Evolutionary conservation across 1,140 invertebrate genomes (phyloP).

Genomic region (Hyposmocoma kahamanoa): DNA sequence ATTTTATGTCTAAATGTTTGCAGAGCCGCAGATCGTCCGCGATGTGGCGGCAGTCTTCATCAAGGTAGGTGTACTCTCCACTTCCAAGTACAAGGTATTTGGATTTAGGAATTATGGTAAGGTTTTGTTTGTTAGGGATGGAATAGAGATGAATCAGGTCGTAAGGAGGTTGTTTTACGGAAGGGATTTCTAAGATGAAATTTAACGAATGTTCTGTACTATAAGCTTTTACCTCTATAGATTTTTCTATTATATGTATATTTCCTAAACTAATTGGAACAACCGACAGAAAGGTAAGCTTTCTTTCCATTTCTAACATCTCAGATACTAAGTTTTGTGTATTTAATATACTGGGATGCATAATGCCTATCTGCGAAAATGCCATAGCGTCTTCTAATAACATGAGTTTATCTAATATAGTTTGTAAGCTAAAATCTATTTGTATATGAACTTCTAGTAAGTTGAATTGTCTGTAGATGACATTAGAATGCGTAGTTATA

Average conservation of each 20-base stretch:
- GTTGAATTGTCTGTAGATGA: neutral
- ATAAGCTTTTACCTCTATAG: slow-evolving; percentile 3
- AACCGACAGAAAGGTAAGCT: neutral
- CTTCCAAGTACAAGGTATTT: slow-evolving; percentile 5
- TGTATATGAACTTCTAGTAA: neutral
- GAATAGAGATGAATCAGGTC: neutral
- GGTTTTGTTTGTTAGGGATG: slow-evolving; percentile 1
- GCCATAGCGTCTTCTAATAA: neutral
- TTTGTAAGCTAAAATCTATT: slow-evolving; percentile 1
- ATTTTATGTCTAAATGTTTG: neutral
- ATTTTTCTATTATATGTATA: neutral
- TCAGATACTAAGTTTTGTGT: neutral
- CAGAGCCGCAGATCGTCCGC: neutral
- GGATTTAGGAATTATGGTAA: slow-evolving; percentile 5
- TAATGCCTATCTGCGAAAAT: neutral
- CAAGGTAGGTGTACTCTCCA: slow-evolving; percentile 3
- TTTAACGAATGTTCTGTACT: neutral
- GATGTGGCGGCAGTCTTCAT: neutral
- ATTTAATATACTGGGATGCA: slow-evolving; percentile 3
- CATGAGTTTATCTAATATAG: neutral
- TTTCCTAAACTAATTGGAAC: neutral
- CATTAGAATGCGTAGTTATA: neutral
- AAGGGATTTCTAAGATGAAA: slow-evolving; percentile 2
- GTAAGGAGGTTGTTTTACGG: neutral
- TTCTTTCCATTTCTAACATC: neutral